Evolutionary conservation across 2,797 vertebrate species (phyloP), one percentile per base, ranked within the genome.

Genomic region (Balearica regulorum): DNA sequence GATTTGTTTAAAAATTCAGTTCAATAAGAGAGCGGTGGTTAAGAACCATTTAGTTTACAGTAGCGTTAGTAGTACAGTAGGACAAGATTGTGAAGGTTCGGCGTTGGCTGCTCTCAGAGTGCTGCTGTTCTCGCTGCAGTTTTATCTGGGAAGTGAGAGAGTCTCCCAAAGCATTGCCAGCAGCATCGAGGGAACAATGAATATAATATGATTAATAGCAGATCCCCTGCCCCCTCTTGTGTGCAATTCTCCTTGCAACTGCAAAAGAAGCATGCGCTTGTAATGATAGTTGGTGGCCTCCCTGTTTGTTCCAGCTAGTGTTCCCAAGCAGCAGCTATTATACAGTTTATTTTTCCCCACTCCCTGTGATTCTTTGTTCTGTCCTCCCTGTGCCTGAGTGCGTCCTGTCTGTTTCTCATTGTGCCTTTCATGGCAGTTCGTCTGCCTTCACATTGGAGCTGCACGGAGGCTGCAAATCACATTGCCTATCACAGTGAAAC

Each of bases 131-230:
- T 86, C 7, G 18, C n/a, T 88, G 11, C n/a, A 55, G 53, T 79
- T 91, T 95, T 73, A 91, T 95, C 71, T 94, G 91, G 78, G 68
- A 83, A 60, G 41, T 48, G 71, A 77, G 64, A 83, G 64, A 83
- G 73, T 92, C 83, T 82, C 73, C 90, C 62, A 88, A 85, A 96
- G 61, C 68, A 18, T 7, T 93, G 90, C 89, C 86, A 83, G 55
- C 72, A 87, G 54, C 79, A 55, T 83, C 18, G 37, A 93, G 93
- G 93, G 87, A 97, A 94, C 87, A 96, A 53, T 93, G 96, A 96
- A 41, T 92, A 86, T 94, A 94, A 91, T 96, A 82, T 92, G 87
- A 97, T 96, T 97, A 96, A 95, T 97, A 93, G 90, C 79, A 91
- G 93, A 88, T 93, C 87, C 83, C 75, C 81, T 96, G 91, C 64